A percentile compares a stretch with the other conserved stretches of the same genome.
Evolutionary conservation across 2,113 vertebrate genomes (phyloP).

Genomic region (Corvus moneduloides): DNA sequence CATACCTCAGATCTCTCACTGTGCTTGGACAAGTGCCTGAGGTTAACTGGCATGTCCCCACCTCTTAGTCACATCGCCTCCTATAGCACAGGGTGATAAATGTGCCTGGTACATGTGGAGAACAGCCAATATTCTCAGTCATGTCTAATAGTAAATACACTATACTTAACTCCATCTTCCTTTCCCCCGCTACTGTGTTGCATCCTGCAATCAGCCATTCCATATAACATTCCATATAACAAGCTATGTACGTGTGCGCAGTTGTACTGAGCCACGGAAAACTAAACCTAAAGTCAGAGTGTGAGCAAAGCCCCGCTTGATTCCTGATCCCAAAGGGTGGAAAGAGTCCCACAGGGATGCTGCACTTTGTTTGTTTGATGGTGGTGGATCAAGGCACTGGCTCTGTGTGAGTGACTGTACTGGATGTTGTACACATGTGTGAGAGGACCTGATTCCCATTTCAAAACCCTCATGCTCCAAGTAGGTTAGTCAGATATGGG

Average conservation of each 20-base stretch:
- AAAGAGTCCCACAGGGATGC: not conserved
- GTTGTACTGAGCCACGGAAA: not conserved
- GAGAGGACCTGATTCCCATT: not conserved
- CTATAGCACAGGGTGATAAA: not conserved
- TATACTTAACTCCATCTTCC: not conserved
- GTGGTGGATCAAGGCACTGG: not conserved
- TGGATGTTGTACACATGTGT: not conserved
- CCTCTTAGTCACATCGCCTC: not conserved
- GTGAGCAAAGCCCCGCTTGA: not conserved
- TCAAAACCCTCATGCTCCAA: not conserved
- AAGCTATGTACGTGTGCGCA: accelerated
- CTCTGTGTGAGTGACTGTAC: not conserved
- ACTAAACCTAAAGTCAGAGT: not conserved
- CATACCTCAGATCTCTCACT: slow-evolving; percentile 47
- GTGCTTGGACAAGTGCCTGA: slow-evolving; percentile 62
- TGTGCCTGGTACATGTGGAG: not conserved
- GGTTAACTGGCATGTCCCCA: slow-evolving; percentile 52
- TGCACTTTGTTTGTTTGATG: not conserved
- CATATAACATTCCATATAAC: not conserved
- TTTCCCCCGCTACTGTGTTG: not conserved
- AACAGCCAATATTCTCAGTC: not conserved
- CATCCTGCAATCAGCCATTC: not conserved
- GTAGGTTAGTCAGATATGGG: not conserved
- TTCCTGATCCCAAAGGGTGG: not conserved
- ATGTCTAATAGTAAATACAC: not conserved